phyloP scores from a whole-genome alignment of 2,797 vertebrate genomes.

The Odontamblyopus lacepedii region DNA sequence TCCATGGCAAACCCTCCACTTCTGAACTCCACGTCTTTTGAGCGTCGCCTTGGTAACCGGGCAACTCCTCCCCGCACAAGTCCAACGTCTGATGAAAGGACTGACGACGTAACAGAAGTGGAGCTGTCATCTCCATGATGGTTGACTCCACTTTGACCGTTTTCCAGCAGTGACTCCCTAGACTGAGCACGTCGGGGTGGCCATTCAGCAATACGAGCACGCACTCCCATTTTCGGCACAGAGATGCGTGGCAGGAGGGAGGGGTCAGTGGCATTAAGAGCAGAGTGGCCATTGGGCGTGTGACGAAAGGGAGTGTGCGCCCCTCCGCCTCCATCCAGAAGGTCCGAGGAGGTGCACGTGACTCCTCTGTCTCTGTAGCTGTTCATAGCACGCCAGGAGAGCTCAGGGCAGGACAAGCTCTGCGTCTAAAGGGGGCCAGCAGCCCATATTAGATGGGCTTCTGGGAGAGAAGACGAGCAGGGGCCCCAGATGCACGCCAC shows the following conservation, averaged over 20 bases:
- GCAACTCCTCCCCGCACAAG: slow-evolving; percentile 60
- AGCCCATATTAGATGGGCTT: slow-evolving; percentile 70
- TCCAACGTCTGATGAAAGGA: slow-evolving; percentile 54
- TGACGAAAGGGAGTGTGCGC: slow-evolving; percentile 67
- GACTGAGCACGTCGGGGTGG: slow-evolving; percentile 85
- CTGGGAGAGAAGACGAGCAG: slow-evolving; percentile 48
- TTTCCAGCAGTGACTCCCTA: slow-evolving; percentile 83
- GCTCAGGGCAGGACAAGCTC: slow-evolving; percentile 60
- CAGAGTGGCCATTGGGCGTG: slow-evolving; percentile 78
- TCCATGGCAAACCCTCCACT: slow-evolving; percentile 68
- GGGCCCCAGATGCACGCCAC: slow-evolving; percentile 55
- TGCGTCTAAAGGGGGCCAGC: slow-evolving; percentile 56
- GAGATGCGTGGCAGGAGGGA: slow-evolving; percentile 71
- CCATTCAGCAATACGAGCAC: slow-evolving; percentile 92
- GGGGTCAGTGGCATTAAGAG: slow-evolving; percentile 45
- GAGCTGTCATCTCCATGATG: slow-evolving; percentile 68
- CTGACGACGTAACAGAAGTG: slow-evolving; percentile 38
- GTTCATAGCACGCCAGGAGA: slow-evolving; percentile 63
- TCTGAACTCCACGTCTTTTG: slow-evolving; percentile 86
- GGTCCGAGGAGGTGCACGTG: slow-evolving; percentile 79
- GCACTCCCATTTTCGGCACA: slow-evolving; percentile 93
- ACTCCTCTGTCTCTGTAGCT: slow-evolving; percentile 78
- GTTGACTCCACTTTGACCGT: slow-evolving; percentile 62
- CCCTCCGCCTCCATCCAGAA: slow-evolving; percentile 71
- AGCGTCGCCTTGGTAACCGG: slow-evolving; percentile 76